These are phyloP conservation scores for Eretmocerus hayati DNA, from an alignment of 2,888 invertebrate species.

Conservation along the genomic window DNA sequence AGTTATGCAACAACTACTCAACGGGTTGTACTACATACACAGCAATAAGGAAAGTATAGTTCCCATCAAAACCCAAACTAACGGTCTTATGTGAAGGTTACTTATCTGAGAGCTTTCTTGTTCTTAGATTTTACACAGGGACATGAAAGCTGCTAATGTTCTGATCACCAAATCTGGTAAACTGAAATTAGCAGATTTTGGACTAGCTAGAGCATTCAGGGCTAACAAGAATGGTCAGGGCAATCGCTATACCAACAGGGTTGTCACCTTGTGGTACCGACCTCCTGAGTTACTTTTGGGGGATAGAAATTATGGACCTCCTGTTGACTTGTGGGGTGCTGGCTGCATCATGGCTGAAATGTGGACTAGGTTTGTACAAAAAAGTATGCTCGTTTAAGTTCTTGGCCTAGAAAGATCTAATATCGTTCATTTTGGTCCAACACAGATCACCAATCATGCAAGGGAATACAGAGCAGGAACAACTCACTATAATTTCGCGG, in stretches of 20 bases:
- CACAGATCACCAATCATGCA: slow-evolving; percentile 81
- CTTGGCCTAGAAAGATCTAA: too few species aligned
- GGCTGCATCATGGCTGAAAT: slow-evolving; percentile 99
- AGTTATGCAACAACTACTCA: slow-evolving; percentile 78
- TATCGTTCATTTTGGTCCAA: background rate
- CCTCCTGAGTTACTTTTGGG: slow-evolving; percentile 66
- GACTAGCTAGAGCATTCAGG: slow-evolving; percentile 90
- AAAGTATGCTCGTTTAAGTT: background rate
- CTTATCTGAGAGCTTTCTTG: background rate
- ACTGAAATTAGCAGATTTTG: slow-evolving; percentile 95
- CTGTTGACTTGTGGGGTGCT: slow-evolving; percentile 95
- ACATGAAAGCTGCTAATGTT: slow-evolving; percentile 99
- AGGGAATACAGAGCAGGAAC: slow-evolving; percentile 95
- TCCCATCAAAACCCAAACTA: background rate
- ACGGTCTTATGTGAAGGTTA: background rate
- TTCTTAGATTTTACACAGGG: slow-evolving; percentile 73
- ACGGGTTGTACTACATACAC: slow-evolving; percentile 93
- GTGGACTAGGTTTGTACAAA: slow-evolving; percentile 70
- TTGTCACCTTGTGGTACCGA: slow-evolving; percentile 94
- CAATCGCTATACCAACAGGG: slow-evolving; percentile 92
- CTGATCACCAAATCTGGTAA: slow-evolving; percentile 92
- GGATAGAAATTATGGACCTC: slow-evolving; percentile 91
- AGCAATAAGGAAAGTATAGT: slow-evolving; percentile 66
- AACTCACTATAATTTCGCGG: slow-evolving; percentile 88
- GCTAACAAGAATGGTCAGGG: slow-evolving; percentile 77